Base-by-base conservation (phyloP, 2,797 vertebrate species). In the Anguilla anguilla region DNA sequence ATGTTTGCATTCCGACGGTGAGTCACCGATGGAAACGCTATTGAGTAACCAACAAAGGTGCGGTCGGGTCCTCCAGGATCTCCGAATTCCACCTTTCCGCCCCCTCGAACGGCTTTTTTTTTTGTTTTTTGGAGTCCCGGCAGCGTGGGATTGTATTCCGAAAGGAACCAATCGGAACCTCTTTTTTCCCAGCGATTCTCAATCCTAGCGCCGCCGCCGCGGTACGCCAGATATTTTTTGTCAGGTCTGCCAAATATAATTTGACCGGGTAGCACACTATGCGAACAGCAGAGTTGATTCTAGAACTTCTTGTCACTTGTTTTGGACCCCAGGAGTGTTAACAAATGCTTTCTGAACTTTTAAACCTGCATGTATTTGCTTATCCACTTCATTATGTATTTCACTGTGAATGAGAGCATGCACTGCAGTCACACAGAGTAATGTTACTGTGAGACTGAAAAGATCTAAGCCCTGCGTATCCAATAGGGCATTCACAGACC, bases 1-100 rank as follows among this genome's bases (percentile, higher is more conserved):
- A 85, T 86, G 67, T 72, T 83, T 83, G 86, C 57, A 87, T 89
- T 89, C 86, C 86, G 55, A 13, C 61, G 43, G 61, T 89, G 77
- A 89, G 22, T 89, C 72, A 83, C 74, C 49, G 55, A 84, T 85
- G 51, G 43, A 83, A 87, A 83, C 19, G 84, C 39, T 55, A 43
- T 85, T 81, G 51, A 72, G 64, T 46, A 89, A 55, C 59, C 17
- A 84, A 55, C 57, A 84, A 85, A 81, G 59, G 82, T 2, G n/a
- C 61, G 55, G 43, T 85, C 55, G 43, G 72, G 85, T 82, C 67
- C 87, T 85, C 13, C 49, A 77, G 15, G 84, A 43, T 77, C 83
- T 83, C 83, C n/a, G 35, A 31, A 85, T 85, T 67, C 87, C 67
- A 74, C 64, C 55, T n/a, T 49, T 11, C 13, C 25, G 64, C 61